A percentile compares a stretch with the other conserved stretches of the same genome.
These are phyloP conservation scores for Drosophila leontia DNA, from an alignment of 1,140 invertebrate genomes.

Conservation along the genomic window DNA sequence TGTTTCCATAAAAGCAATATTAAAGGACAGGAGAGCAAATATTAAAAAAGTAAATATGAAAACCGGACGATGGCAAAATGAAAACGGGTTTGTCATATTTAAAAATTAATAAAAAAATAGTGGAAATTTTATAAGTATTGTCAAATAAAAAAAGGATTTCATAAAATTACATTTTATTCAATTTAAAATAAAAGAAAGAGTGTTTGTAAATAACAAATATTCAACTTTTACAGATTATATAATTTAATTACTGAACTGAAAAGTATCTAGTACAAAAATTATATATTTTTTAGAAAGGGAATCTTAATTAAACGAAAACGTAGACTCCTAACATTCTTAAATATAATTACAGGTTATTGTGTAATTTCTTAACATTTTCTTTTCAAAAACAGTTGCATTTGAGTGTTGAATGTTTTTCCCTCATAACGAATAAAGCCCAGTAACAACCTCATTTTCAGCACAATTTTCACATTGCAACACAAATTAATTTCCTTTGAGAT, in stretches of 20 bases:
- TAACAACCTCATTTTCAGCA: slow-evolving; percentile 71
- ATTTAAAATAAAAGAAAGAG: neutral
- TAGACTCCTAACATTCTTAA: neutral
- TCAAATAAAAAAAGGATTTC: neutral
- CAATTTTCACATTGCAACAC: slow-evolving; percentile 79
- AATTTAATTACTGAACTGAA: neutral
- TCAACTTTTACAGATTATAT: neutral
- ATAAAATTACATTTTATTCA: neutral
- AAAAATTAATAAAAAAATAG: neutral
- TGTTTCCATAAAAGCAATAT: slow-evolving; percentile 30
- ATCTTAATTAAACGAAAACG: too few species aligned
- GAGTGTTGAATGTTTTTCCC: slow-evolving; percentile 12
- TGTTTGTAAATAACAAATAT: neutral
- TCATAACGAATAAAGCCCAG: slow-evolving; percentile 22
- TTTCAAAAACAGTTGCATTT: neutral
- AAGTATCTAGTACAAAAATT: too few species aligned
- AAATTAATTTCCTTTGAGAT: slow-evolving; percentile 81
- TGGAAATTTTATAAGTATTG: neutral
- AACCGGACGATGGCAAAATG: neutral
- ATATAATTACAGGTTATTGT: neutral
- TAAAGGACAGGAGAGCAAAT: slow-evolving; percentile 42
- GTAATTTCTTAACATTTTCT: neutral
- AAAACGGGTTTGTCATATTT: neutral
- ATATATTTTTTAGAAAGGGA: too few species aligned
- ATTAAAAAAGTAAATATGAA: slow-evolving; percentile 34